A percentile compares a stretch with the other conserved stretches of the same genome.
Evolutionary conservation across 2,113 vertebrate genomes (phyloP).

Genomic region (Sylvia atricapilla): DNA sequence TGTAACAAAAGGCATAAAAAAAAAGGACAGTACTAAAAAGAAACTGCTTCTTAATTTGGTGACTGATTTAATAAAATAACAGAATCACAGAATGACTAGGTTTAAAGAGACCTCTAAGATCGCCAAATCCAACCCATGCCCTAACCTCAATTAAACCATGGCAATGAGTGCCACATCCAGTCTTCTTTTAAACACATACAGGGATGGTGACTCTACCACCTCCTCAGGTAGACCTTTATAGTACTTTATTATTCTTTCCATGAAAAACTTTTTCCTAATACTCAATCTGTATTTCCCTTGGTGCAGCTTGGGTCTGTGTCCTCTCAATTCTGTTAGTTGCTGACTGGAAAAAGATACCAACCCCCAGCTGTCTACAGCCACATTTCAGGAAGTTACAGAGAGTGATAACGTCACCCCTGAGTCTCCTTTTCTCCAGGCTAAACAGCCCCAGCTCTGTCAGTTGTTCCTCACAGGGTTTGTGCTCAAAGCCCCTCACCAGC

Average conservation of each 20-base stretch:
- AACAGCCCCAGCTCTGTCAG: not conserved
- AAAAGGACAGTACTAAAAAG: not conserved
- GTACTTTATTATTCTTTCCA: not conserved
- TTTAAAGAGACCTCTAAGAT: not conserved
- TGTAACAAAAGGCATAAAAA: not conserved
- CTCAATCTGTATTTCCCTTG: not conserved
- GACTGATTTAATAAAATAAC: not conserved
- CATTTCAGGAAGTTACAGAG: not conserved
- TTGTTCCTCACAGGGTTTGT: not conserved
- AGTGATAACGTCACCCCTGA: not conserved
- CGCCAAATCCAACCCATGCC: not conserved
- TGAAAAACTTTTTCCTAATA: not conserved
- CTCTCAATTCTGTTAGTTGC: not conserved
- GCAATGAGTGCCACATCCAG: not conserved
- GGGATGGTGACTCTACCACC: not conserved
- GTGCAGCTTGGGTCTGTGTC: not conserved
- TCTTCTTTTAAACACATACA: not conserved
- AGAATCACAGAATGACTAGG: not conserved
- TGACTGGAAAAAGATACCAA: not conserved
- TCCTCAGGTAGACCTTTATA: not conserved
- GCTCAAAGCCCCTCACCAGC: not conserved
- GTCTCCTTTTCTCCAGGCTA: not conserved
- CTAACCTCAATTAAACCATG: not conserved
- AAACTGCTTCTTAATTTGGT: not conserved
- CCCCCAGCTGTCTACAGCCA: not conserved